Evolutionary conservation across 2,797 vertebrate genomes (phyloP).

Genomic region (Australoheros facetus): DNA sequence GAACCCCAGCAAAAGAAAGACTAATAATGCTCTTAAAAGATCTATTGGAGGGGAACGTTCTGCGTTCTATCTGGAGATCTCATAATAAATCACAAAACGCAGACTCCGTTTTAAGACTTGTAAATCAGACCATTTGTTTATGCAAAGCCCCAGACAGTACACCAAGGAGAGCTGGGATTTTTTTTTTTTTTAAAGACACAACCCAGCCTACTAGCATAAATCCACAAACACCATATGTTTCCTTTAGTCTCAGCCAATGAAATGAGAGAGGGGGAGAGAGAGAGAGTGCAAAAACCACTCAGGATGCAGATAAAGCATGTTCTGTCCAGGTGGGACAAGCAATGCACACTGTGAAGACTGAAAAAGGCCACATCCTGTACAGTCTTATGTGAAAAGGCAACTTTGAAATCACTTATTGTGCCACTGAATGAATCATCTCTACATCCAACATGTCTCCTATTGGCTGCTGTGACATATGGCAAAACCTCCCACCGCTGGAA

Average conservation of each 20-base stretch:
- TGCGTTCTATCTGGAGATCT: slow-evolving; percentile 4
- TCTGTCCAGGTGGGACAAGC: slow-evolving; percentile 10
- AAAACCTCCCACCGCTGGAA: not conserved
- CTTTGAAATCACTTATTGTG: not conserved
- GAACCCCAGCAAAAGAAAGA: slow-evolving; percentile 9
- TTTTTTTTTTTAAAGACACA: slow-evolving; percentile 37
- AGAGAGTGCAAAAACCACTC: slow-evolving; percentile 20
- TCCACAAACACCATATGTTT: slow-evolving; percentile 59
- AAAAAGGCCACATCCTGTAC: not conserved
- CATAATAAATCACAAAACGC: slow-evolving; percentile 5
- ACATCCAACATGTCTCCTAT: not conserved
- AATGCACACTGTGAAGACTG: not conserved
- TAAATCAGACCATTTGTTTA: slow-evolving; percentile 58
- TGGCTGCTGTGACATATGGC: not conserved
- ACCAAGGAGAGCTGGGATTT: slow-evolving; percentile 31
- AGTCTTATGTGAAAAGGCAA: not conserved
- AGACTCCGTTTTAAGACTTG: slow-evolving; percentile 8
- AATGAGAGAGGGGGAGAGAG: slow-evolving; percentile 14
- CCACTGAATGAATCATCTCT: not conserved
- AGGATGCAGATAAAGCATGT: slow-evolving; percentile 18
- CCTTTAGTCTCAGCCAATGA: slow-evolving; percentile 43
- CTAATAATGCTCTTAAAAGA: not conserved
- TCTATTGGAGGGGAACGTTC: not conserved
- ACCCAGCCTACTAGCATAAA: slow-evolving; percentile 15
- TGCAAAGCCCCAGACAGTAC: slow-evolving; percentile 39